Base-by-base conservation (phyloP, 2,113 vertebrate species). In the Okapia johnstoni region DNA sequence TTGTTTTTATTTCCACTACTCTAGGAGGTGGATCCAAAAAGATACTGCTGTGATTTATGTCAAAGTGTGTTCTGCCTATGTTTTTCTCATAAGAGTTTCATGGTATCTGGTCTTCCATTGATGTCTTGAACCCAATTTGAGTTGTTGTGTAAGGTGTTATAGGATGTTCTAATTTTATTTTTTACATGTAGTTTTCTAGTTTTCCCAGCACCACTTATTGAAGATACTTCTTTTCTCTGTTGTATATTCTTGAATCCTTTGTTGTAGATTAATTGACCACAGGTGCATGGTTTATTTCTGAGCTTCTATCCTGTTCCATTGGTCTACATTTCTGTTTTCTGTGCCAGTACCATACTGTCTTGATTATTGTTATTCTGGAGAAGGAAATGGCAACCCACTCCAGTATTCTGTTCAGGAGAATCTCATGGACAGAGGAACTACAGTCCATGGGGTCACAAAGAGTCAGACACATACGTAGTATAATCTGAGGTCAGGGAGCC, bases 401-500 rank as follows among this genome's bases (percentile, higher is more conserved):
- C 5, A 0, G n/a, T 36, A 36, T 66, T 66, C 63, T 66, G n/a
- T 17, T 8, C 17, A 70, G n/a, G n/a, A 70, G 63, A 70, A 36
- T 70, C 63, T 19, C n/a, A 36, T 70, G 19, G 36, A 70, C n/a
- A 70, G 63, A 70, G 19, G 19, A 70, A 2, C 63, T 70, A 36
- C 19, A 21, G 19, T 36, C 36, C n/a, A 36, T 70, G n/a, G n/a
- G 63, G 19, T 70, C 63, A 70, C 63, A 70, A 70, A 70, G 63
- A 70, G n/a, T 70, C n/a, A 23, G n/a, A 36, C 9, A 70, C 0
- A 2, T 33, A 9, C 2, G 1, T 28, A 33, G 28, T 6, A 50
- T 33, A 50, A 17, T 12, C 16, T 80, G 77, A 50, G 50, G 46
- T 50, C 46, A 50, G 46, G 10, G 28, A 80, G 16, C 46, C 46